A percentile compares a stretch with the other conserved stretches of the same genome.
Conservation (phyloP, 2,797 vertebrate species). For the Acanthurus leucopareius region DNA sequence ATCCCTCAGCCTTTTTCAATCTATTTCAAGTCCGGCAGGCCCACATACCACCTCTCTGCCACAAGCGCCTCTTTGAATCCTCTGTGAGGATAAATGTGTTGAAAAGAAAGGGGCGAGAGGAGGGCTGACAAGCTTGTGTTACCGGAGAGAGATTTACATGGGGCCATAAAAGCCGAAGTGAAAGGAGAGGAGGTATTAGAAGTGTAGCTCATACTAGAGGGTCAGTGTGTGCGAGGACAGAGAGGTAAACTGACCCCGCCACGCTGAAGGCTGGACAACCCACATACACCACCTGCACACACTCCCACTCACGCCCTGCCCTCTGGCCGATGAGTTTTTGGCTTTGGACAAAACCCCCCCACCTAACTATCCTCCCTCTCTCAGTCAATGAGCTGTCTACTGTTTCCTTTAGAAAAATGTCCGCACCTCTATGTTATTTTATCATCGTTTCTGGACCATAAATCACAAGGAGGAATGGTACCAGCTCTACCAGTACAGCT, state of each 20-base stretch:
- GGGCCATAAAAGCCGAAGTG: conserved; percentile 77
- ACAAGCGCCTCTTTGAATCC: conserved; percentile 71
- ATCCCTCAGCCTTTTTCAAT: conserved; percentile 71
- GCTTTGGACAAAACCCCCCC: conserved; percentile 58
- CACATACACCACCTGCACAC: conserved; percentile 72
- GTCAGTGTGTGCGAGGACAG: conserved; percentile 60
- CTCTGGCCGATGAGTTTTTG: conserved; percentile 62
- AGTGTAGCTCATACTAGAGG: conserved; percentile 60
- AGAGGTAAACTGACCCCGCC: conserved; percentile 76
- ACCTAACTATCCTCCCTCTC: conserved; percentile 19
- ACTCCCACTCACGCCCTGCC: conserved; percentile 74
- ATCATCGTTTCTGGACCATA: conserved; percentile 74
- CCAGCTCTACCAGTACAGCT: conserved; percentile 58
- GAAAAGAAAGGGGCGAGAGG: conserved; percentile 73
- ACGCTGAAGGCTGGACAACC: conserved; percentile 63
- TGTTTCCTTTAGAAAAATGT: conserved; percentile 74
- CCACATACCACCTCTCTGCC: conserved; percentile 63
- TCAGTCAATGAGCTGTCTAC: conserved; percentile 60
- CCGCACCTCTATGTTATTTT: conserved; percentile 64
- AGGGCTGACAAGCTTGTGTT: conserved; percentile 80
- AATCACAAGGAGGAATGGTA: conserved; percentile 77
- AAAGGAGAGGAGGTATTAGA: conserved; percentile 75
- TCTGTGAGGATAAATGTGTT: conserved; percentile 78
- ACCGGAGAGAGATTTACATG: conserved; percentile 81
- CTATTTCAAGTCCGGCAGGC: conserved; percentile 69